phyloP scores from a whole-genome alignment of 1,140 invertebrate species.

The Drosophila virilis region DNA sequence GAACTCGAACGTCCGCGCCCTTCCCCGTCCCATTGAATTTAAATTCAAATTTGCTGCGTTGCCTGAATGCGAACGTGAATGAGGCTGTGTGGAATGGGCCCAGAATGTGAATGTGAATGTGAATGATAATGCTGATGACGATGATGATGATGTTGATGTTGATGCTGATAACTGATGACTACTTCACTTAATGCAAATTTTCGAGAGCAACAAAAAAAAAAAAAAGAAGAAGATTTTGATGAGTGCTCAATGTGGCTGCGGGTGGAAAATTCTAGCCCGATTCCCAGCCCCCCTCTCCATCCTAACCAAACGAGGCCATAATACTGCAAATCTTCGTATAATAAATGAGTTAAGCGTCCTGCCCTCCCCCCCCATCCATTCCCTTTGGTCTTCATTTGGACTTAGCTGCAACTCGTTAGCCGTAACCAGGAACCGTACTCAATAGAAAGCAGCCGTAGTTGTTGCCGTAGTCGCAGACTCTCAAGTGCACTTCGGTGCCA shows the following conservation, averaged over 20 bases:
- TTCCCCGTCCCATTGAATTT: slow-evolving; percentile 58
- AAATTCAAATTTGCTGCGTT: slow-evolving; percentile 64
- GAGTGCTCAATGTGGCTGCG: slow-evolving; percentile 42
- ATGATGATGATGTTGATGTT: slow-evolving; percentile 36
- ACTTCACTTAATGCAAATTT: slow-evolving; percentile 83
- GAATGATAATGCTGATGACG: slow-evolving; percentile 3
- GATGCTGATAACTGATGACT: slow-evolving; percentile 78
- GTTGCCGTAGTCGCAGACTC: slow-evolving; percentile 22
- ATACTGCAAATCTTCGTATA: slow-evolving; percentile 78
- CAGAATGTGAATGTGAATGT: slow-evolving; percentile 7
- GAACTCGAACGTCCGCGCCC: slow-evolving; percentile 20
- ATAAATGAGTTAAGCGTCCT: slow-evolving; percentile 63
- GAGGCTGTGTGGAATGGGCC: slow-evolving; percentile 6
- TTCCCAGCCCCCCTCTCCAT: neutral
- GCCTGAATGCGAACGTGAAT: slow-evolving; percentile 33
- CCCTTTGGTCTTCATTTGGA: neutral
- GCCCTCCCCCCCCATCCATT: neutral
- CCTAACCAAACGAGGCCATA: slow-evolving; percentile 67
- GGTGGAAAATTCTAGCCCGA: neutral
- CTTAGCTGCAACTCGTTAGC: slow-evolving; percentile 54
- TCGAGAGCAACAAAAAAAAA: slow-evolving; percentile 2
- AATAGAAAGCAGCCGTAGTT: slow-evolving; percentile 17
- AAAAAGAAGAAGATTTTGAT: slow-evolving; percentile 49
- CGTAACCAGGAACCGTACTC: slow-evolving; percentile 27
- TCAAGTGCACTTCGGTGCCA: slow-evolving; percentile 42